These are phyloP conservation scores for Germaria angustata DNA, from an alignment of 2,888 invertebrate genomes.

Conservation along the genomic window DNA sequence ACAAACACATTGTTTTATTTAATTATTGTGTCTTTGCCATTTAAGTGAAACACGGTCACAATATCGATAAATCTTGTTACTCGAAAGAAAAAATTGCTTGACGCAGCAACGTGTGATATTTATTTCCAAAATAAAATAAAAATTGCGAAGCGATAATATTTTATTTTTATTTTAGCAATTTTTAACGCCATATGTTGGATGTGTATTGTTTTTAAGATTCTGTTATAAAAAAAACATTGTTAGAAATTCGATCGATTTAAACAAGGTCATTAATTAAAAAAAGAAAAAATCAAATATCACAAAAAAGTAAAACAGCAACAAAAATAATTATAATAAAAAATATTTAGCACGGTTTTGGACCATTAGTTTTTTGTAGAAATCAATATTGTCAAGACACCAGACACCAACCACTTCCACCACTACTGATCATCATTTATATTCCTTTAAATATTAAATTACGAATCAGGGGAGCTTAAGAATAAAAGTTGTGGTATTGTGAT, in stretches of 20 bases:
- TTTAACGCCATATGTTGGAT: slow-evolving; percentile 45
- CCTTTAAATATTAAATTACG: slow-evolving; percentile 40
- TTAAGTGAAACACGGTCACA: neutral
- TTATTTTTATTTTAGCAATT: slow-evolving; percentile 29
- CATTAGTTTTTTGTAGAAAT: slow-evolving; percentile 49
- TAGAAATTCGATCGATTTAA: slow-evolving; percentile 46
- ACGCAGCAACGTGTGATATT: slow-evolving; percentile 20
- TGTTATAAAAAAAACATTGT: slow-evolving; percentile 8
- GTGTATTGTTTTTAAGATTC: slow-evolving; percentile 10
- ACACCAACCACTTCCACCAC: neutral
- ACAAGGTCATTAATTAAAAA: slow-evolving; percentile 42
- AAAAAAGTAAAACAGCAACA: neutral
- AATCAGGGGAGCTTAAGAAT: neutral
- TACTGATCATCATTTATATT: slow-evolving; percentile 16
- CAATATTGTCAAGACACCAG: slow-evolving; percentile 36
- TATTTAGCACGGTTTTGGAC: slow-evolving; percentile 45
- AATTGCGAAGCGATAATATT: neutral
- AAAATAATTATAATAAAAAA: neutral
- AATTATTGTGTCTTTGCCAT: neutral
- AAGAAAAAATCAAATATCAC: neutral
- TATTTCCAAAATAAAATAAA: slow-evolving; percentile 15
- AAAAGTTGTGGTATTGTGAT: neutral
- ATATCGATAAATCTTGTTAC: neutral
- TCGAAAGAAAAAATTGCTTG: neutral
- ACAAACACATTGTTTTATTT: neutral